These are phyloP conservation scores for Prunella himalayana DNA, from an alignment of 2,113 vertebrate species.

Conservation along the genomic window DNA sequence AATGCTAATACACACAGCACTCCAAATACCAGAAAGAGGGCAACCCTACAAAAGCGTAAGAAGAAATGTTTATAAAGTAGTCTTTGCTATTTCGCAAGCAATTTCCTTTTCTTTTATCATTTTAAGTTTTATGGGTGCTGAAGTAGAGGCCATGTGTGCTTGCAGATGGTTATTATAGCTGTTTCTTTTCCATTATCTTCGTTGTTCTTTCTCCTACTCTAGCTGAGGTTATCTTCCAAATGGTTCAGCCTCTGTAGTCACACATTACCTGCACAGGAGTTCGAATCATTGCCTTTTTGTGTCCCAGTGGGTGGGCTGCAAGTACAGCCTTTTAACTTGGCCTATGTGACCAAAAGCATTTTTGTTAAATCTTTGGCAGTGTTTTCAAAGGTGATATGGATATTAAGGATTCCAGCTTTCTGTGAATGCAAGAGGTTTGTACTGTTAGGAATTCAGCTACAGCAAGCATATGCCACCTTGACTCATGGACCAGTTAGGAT, in stretches of 20 bases:
- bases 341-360: neutral
- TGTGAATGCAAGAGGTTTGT: neutral
- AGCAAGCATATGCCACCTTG: neutral
- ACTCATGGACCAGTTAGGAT: neutral
- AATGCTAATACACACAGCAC: neutral
- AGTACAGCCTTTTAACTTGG: neutral
- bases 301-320: neutral
- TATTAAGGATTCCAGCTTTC: neutral
- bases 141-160: neutral
- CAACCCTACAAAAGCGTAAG: neutral
- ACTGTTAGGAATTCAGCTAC: neutral
- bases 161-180: neutral
- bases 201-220: neutral
- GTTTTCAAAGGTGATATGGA: neutral
- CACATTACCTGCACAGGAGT: neutral
- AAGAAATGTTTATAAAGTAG: neutral
- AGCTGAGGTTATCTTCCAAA: neutral
- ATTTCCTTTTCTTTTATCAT: conserved; percentile 16
- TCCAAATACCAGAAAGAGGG: neutral
- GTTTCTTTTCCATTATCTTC: neutral
- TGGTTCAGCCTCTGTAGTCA: neutral
- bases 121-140: neutral
- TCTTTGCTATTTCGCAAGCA: neutral
- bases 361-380: neutral
- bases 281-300: neutral